Evolutionary conservation across 2,113 vertebrate genomes (phyloP).

Genomic region (Rissa tridactyla): DNA sequence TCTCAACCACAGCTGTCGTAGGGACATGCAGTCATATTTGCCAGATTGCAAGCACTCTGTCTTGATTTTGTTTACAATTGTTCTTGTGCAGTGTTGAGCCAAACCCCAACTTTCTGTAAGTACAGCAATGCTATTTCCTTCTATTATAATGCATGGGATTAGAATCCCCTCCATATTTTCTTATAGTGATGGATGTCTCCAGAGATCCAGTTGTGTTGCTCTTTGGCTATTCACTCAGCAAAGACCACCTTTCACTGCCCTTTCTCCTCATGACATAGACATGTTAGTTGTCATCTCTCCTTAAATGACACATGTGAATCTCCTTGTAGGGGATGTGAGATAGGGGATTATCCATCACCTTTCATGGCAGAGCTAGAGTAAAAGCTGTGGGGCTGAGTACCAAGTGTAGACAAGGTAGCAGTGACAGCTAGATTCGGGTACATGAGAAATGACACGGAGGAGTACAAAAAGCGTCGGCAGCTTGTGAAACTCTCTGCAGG

Average conservation of each 20-base stretch:
- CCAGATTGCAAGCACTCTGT: background rate
- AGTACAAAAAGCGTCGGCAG: background rate
- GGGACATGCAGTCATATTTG: background rate
- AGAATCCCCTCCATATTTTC: background rate
- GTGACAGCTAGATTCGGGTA: background rate
- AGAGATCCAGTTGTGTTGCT: background rate
- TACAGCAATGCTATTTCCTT: background rate
- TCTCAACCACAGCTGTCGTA: background rate
- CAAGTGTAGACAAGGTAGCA: background rate
- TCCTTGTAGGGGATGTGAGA: background rate
- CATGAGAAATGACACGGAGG: background rate
- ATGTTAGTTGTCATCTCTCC: background rate
- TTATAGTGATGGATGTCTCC: background rate
- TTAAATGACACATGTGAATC: background rate
- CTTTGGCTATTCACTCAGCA: background rate
- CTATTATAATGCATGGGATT: background rate
- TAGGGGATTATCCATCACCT: background rate
- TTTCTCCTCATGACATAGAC: background rate
- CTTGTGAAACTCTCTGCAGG: background rate
- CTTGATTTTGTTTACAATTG: background rate
- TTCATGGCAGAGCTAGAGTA: background rate
- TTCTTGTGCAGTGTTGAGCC: background rate
- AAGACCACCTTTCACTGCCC: background rate
- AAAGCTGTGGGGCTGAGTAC: background rate
- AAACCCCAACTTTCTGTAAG: background rate